phyloP scores from a whole-genome alignment of 2,797 vertebrate species.

The Trematomus bernacchii region DNA sequence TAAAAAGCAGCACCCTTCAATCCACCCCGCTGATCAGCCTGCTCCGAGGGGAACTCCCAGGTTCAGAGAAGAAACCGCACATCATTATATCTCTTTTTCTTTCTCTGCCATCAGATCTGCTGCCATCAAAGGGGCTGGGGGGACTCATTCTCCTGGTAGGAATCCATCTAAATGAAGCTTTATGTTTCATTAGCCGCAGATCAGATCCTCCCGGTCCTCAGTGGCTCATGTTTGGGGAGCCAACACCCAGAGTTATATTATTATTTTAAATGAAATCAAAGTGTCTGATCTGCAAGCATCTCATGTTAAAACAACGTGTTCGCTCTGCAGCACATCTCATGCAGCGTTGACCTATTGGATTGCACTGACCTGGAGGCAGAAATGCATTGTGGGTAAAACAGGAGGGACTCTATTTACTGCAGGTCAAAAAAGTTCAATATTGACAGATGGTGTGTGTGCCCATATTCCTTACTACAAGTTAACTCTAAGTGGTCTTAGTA shows the following conservation, averaged over 20 bases:
- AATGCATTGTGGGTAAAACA: slow-evolving; percentile 24
- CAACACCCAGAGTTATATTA: background rate
- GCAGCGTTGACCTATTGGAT: slow-evolving; percentile 8
- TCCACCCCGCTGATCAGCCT: too few species aligned
- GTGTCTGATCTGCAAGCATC: background rate
- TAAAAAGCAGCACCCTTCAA: too few species aligned
- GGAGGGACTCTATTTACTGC: background rate
- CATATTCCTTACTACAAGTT: background rate
- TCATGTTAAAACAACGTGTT: slow-evolving; percentile 8
- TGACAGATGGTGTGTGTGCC: background rate
- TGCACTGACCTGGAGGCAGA: slow-evolving; percentile 21
- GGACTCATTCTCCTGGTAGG: slow-evolving; percentile 9
- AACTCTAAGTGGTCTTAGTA: background rate
- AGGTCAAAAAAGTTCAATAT: slow-evolving; percentile 33
- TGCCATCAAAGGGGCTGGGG: slow-evolving; percentile 9
- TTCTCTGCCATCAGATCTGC: slow-evolving; percentile 2
- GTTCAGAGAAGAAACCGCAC: background rate
- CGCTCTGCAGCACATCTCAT: background rate
- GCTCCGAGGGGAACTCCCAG: background rate
- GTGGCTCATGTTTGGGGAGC: slow-evolving; percentile 4
- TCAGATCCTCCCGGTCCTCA: slow-evolving; percentile 15
- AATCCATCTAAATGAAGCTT: slow-evolving; percentile 16
- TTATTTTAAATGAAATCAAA: background rate
- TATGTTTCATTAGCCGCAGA: slow-evolving; percentile 17
- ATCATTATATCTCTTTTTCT: slow-evolving; percentile 11